Conservation (phyloP, 2,888 invertebrate species). For the Drosophila anceps region DNA sequence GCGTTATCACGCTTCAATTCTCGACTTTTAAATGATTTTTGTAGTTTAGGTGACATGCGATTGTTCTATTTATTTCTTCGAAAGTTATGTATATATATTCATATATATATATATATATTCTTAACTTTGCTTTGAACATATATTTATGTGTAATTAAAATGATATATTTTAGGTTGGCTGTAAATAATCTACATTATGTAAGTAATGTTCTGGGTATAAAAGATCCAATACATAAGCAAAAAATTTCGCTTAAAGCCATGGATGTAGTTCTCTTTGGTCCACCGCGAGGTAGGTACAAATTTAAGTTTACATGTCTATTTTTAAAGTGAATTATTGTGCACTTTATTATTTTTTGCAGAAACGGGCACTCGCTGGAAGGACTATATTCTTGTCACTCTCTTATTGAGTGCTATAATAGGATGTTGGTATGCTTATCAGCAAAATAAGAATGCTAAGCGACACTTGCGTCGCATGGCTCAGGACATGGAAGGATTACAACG, state of each 20-base stretch:
- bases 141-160: not conserved
- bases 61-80: too few species aligned
- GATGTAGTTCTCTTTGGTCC: conserved; percentile 99
- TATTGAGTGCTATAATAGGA: conserved; percentile 94
- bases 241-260: conserved; percentile 98
- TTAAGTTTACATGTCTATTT: not conserved
- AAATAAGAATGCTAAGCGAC: conserved; percentile 93
- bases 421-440: conserved; percentile 97
- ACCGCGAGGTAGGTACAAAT: conserved; percentile 92
- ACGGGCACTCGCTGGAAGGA: conserved; percentile 95
- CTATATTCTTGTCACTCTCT: conserved; percentile 92
- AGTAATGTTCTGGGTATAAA: conserved; percentile 96
- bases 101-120: not conserved
- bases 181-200: conserved; percentile 96
- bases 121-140: too few species aligned
- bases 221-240: conserved; percentile 99
- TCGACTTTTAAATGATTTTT: too few species aligned
- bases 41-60: too few species aligned
- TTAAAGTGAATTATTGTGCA: not conserved
- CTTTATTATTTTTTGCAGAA: conserved; percentile 86
- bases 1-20: too few species aligned
- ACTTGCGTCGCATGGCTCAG: conserved; percentile 95
- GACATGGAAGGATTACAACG: conserved; percentile 96
- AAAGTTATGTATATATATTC: too few species aligned
- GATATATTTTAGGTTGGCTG: conserved; percentile 91